phyloP scores from a whole-genome alignment of 2,113 vertebrate species.

The Scomber colias region DNA sequence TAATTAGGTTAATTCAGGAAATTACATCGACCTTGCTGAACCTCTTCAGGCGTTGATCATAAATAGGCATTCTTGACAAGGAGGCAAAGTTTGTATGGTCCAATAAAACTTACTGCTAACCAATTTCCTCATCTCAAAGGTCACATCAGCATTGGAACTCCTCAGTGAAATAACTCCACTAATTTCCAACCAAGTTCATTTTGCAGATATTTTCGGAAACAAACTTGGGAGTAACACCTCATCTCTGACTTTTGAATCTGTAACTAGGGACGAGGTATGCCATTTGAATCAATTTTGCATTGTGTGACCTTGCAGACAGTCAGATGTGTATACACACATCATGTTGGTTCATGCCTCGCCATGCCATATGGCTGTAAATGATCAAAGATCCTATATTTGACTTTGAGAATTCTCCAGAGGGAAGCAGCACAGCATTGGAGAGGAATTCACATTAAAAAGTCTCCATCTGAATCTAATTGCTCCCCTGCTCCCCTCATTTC shows the following conservation, averaged over 20 bases:
- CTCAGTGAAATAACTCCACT: background rate
- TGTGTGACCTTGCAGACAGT: conserved; percentile 64
- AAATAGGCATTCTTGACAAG: background rate
- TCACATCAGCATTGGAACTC: background rate
- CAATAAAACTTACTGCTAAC: background rate
- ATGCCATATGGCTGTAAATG: conserved; percentile 71
- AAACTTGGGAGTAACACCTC: conserved; percentile 7
- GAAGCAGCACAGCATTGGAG: conserved; percentile 52
- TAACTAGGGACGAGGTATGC: conserved; percentile 15
- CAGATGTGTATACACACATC: background rate
- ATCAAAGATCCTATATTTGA: conserved; percentile 79
- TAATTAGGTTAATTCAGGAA: too few species aligned
- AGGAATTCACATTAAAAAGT: conserved; percentile 75
- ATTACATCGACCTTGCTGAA: too few species aligned
- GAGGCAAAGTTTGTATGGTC: background rate
- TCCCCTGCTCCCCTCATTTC: conserved; percentile 74
- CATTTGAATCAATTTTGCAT: conserved; percentile 53
- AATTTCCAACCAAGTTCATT: conserved; percentile 11
- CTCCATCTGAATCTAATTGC: conserved; percentile 79
- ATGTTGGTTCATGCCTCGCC: conserved; percentile 27
- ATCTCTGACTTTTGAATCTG: conserved; percentile 11
- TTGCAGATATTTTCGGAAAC: conserved; percentile 13
- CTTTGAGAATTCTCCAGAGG: conserved; percentile 77
- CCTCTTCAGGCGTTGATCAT: conserved; percentile 8
- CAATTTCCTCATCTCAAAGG: conserved; percentile 21